These are phyloP conservation scores for Drosophila lowei DNA, from an alignment of 1,140 invertebrate genomes.

Conservation along the genomic window DNA sequence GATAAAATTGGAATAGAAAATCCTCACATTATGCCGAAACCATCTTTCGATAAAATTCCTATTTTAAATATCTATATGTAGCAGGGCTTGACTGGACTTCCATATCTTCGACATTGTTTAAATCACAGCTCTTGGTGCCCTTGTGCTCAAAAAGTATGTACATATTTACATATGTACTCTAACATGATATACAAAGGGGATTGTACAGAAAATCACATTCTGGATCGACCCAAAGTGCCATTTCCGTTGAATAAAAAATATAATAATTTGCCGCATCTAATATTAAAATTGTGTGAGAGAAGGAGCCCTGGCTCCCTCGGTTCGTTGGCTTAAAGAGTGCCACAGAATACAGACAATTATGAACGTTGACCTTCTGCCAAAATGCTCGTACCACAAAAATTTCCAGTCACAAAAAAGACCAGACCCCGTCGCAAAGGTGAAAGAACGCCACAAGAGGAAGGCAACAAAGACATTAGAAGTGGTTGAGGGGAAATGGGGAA, in stretches of 20 bases:
- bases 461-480: conserved; percentile 41
- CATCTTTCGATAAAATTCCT: too few species aligned
- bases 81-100: too few species aligned
- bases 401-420: conserved; percentile 44
- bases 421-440: conserved; percentile 6
- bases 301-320: conserved; percentile 21
- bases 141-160: too few species aligned
- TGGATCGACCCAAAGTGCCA: conserved; percentile 55
- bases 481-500: neutral
- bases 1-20: too few species aligned
- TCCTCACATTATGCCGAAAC: too few species aligned
- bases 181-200: neutral
- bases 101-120: too few species aligned
- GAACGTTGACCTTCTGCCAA: conserved; percentile 72
- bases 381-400: conserved; percentile 50
- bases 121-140: too few species aligned
- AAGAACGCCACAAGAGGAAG: conserved; percentile 25
- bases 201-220: conserved; percentile 35
- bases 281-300: conserved; percentile 20
- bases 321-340: conserved; percentile 52
- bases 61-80: too few species aligned
- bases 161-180: too few species aligned
- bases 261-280: conserved; percentile 54
- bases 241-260: conserved; percentile 47
- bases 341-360: conserved; percentile 53